Percentiles rank a stretch among this genome's conserved stretches.
phyloP scores from a whole-genome alignment of 30 jellyfish, hydroid and myxozoan genomes.

The Aurelia sp. region DNA sequence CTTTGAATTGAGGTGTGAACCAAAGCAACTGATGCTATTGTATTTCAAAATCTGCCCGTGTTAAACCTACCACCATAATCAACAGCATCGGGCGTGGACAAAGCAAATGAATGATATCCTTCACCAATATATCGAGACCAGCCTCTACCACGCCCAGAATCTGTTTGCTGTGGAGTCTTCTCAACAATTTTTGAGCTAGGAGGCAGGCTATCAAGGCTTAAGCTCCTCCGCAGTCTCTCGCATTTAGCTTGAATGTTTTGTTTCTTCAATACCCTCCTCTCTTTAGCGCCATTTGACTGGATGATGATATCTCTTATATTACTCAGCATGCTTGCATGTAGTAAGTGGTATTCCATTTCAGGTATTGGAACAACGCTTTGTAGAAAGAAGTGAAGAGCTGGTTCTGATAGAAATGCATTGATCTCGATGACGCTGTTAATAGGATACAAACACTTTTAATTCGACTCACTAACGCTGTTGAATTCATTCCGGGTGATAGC shows the following conservation, averaged over 20 bases:
- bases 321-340: constrained; percentile 80
- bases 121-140: constrained; percentile 97
- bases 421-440: constrained; percentile 86
- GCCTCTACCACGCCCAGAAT: constrained; percentile 86
- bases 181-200: constrained; percentile 35
- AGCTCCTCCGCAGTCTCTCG: constrained; percentile 70
- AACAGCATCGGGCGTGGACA: constrained; percentile 37
- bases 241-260: constrained; percentile 44
- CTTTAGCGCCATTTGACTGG: constrained; percentile 66
- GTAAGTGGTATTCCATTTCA: constrained; percentile 90
- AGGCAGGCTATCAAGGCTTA: constrained; percentile 80
- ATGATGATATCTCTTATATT: constrained; percentile 89
- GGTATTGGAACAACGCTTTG: constrained; percentile 86
- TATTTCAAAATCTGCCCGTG: no score
- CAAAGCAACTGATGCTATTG: no score
- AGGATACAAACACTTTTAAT: not conserved
- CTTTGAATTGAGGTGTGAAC: no score
- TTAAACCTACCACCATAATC: constrained; percentile 67
- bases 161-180: constrained; percentile 30
- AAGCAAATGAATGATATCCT: constrained; percentile 78
- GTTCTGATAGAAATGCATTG: constrained; percentile 93
- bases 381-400: constrained; percentile 94
- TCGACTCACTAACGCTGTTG: not conserved
- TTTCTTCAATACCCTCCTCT: constrained; percentile 62
- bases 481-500: no score